phyloP scores from a whole-genome alignment of 2,888 invertebrate species.

The Synanthedon andrenaeformis region DNA sequence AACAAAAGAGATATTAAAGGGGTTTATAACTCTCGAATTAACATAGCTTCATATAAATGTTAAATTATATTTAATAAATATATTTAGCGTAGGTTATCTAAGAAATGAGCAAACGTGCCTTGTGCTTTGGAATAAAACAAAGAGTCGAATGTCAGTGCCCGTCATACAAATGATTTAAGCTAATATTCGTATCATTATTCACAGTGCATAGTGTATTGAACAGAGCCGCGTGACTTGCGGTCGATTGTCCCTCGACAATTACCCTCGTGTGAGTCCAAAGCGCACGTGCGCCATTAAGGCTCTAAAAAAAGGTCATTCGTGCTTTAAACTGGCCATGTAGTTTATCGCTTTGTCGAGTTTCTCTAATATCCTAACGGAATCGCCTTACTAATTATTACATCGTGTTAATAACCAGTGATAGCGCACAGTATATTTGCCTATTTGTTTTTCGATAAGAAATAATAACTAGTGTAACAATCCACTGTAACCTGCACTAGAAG shows the following conservation, averaged over 20 bases:
- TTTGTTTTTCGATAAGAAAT: too few species aligned
- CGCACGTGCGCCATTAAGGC: constrained; percentile 47
- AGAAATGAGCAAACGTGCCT: constrained; percentile 5
- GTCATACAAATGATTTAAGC: constrained; percentile 7
- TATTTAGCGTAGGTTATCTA: constrained; percentile 36
- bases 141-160: not conserved
- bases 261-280: constrained; percentile 45
- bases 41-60: too few species aligned
- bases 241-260: constrained; percentile 50
- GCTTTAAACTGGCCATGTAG: constrained; percentile 30
- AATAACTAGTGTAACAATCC: too few species aligned
- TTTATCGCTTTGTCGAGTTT: constrained; percentile 2
- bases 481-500: too few species aligned
- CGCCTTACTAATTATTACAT: constrained; percentile 17
- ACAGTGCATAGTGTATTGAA: constrained; percentile 34
- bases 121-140: not conserved
- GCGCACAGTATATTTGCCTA: too few species aligned
- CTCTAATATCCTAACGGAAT: too few species aligned
- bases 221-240: constrained; percentile 48
- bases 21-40: too few species aligned
- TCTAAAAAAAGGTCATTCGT: constrained; percentile 52
- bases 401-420: too few species aligned
- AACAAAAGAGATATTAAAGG: too few species aligned
- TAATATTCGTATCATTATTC: constrained; percentile 48
- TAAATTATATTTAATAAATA: constrained; percentile 32